Conservation (phyloP, 1,140 invertebrate genomes). For the Apis laboriosa region DNA sequence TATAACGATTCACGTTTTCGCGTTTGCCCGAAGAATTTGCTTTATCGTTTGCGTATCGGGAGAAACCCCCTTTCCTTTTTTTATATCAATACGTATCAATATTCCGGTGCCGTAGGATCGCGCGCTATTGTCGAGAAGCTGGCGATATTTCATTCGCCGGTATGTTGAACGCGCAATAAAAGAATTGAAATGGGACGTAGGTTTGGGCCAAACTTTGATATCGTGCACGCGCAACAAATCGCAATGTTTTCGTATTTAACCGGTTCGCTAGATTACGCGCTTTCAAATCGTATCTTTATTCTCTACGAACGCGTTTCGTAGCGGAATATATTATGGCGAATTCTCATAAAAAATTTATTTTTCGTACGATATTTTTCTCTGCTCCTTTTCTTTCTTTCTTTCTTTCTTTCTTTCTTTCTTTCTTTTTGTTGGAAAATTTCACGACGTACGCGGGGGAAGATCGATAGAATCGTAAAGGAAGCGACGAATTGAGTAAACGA, state of each 20-base stretch:
- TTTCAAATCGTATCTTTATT: constrained; percentile 33
- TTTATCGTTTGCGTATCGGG: neutral
- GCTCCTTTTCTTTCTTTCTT: neutral
- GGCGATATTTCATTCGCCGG: constrained; percentile 9
- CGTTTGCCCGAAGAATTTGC: neutral
- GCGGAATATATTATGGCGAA: neutral
- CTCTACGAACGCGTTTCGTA: constrained; percentile 3
- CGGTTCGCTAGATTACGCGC: constrained; percentile 24
- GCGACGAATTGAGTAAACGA: neutral
- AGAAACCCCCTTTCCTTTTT: neutral
- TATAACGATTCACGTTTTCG: neutral
- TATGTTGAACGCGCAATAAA: constrained; percentile 21
- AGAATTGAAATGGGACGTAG: neutral
- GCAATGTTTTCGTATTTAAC: constrained; percentile 27
- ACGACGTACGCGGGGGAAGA: neutral
- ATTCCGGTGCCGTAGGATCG: constrained; percentile 4
- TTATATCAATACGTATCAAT: neutral
- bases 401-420: neutral
- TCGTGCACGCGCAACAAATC: constrained; percentile 4
- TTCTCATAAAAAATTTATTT: constrained; percentile 13
- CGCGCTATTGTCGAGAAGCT: neutral
- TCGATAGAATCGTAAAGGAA: neutral
- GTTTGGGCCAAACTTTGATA: constrained; percentile 12
- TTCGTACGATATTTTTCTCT: neutral
- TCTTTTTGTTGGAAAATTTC: neutral